Base-by-base conservation (phyloP, 2,797 vertebrate species). In the Pseudopleuronectes americanus region DNA sequence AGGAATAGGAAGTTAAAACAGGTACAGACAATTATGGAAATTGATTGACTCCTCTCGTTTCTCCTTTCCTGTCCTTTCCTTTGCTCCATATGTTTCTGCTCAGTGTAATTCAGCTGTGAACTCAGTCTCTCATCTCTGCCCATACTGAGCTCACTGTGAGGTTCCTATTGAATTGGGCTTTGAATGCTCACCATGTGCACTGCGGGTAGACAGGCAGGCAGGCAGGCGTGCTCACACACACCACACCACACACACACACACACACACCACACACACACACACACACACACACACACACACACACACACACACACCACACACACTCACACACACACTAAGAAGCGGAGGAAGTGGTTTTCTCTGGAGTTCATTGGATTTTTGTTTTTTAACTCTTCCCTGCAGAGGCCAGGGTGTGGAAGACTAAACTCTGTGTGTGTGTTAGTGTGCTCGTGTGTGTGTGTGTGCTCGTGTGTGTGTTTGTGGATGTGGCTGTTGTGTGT, bases 161-260 rank as follows among this genome's bases (percentile, higher is more conserved):
- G 86, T 87, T 87, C 84, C 74, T 83, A 87, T 91, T 91, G 88
- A 90, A 84, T 80, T 71, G 70, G 64, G 57, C 81, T 89, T 88
- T 91, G 75, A 90, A 92, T 89, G 84, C 76, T 88, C 90, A 92
- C 85, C 88, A 91, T 91, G 86, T 90, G 87, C 85, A 86, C 81
- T 72, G 79, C 19, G 76, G 87, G 86, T 65, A 86, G 86, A 83
- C 71, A 28, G 77, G 65, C 81, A 89, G 73, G 62, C 81, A 84
- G 68, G 64, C 84, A 74, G 54, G 19, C 84, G 65, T 68, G 66
- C 79, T 52, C 71, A 83, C 4, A 55, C 73, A 69, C 17, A 58
- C n/a, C 69, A 72, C 58, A 58, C 57, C 17, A 23, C 73, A 62
- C 65, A 55, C 57, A 60, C 53, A 43, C 57, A n/a, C 61, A 28